These are phyloP conservation scores for Baccha elongata DNA, from an alignment of 2,888 invertebrate genomes.

Conservation along the genomic window DNA sequence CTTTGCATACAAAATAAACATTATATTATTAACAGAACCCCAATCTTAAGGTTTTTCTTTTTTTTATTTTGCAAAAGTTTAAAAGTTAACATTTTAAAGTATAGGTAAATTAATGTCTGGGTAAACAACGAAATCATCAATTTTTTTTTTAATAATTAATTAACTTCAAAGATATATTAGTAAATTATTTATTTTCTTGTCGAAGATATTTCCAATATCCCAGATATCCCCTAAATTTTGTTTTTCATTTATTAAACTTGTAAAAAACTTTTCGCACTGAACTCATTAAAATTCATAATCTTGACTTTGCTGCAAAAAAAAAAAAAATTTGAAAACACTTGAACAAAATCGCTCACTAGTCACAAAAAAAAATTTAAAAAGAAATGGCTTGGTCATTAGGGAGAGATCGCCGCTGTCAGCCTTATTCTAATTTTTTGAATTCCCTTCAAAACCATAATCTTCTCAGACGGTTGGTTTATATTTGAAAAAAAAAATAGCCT, in stretches of 20 bases:
- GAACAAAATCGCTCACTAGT: conserved; percentile 24
- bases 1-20: too few relatives aligned
- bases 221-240: background rate
- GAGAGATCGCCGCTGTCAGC: conserved; percentile 57
- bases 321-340: conserved; percentile 29
- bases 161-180: too few relatives aligned
- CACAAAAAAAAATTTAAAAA: conserved; percentile 9
- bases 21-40: too few relatives aligned
- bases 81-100: too few relatives aligned
- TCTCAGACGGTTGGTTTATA: conserved; percentile 11
- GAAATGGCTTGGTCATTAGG: conserved; percentile 56
- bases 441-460: conserved; percentile 35
- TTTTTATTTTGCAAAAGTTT: too few relatives aligned
- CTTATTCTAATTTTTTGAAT: conserved; percentile 30
- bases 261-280: background rate
- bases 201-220: too few relatives aligned
- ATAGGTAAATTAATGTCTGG: too few relatives aligned
- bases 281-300: conserved; percentile 60
- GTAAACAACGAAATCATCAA: too few relatives aligned
- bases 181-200: too few relatives aligned
- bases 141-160: too few relatives aligned
- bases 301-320: conserved; percentile 17
- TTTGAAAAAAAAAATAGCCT: conserved; percentile 13
- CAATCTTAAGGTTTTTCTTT: too few relatives aligned
- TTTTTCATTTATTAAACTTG: too few relatives aligned